A percentile compares a stretch with the other conserved stretches of the same genome.
Conservation (phyloP, 2,888 invertebrate species). For the Cephus pygmeus region DNA sequence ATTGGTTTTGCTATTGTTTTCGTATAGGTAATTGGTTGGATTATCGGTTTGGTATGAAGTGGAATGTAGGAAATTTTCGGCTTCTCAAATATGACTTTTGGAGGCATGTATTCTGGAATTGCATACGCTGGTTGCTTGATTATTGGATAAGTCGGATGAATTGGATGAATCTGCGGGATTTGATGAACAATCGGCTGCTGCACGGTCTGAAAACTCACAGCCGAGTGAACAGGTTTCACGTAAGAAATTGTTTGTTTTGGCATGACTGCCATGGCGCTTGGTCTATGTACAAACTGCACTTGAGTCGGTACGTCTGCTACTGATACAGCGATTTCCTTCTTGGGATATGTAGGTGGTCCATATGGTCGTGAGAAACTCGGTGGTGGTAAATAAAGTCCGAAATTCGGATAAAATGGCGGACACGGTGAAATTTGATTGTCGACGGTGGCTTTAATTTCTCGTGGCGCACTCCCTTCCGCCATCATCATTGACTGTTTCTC, state of each 20-base stretch:
- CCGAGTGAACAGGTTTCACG: constrained; percentile 36
- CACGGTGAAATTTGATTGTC: constrained; percentile 44
- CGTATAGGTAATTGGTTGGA: constrained; percentile 9
- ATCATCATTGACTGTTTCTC: constrained; percentile 22
- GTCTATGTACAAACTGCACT: constrained; percentile 36
- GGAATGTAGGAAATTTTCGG: constrained; percentile 28
- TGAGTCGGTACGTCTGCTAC: background rate
- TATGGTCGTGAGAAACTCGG: constrained; percentile 40
- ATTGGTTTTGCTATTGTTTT: constrained; percentile 20
- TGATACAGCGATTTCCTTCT: constrained; percentile 21
- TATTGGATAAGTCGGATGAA: constrained; percentile 26
- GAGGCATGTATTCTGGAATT: constrained; percentile 11
- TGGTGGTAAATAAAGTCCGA: constrained; percentile 34
- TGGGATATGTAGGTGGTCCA: constrained; percentile 37
- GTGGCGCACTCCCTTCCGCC: constrained; percentile 36
- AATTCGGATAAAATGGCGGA: constrained; percentile 46
- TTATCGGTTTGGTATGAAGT: constrained; percentile 7
- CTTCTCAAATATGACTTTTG: constrained; percentile 44
- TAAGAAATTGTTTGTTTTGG: constrained; percentile 43
- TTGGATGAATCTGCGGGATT: constrained; percentile 8
- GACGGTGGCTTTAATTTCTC: constrained; percentile 41
- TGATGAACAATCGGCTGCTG: background rate
- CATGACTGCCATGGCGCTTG: constrained; percentile 16
- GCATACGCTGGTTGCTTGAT: constrained; percentile 21
- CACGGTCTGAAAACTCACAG: constrained; percentile 12